phyloP scores from a whole-genome alignment of 1,140 invertebrate species.

The Lepeophtheirus salmonis region DNA sequence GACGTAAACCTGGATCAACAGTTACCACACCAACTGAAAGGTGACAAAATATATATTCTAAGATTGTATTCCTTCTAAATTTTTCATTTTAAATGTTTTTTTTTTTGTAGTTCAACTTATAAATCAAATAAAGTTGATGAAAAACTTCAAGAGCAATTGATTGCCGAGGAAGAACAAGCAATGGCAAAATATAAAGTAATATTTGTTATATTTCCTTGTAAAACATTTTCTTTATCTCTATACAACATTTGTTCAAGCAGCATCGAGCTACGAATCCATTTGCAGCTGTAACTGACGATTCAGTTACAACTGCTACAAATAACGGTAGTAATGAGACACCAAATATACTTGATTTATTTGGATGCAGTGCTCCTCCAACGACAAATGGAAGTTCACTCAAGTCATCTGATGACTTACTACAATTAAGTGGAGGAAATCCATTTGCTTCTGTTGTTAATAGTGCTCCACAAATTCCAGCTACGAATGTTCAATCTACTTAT shows the following conservation, averaged over 20 bases:
- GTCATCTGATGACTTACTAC: constrained; percentile 70
- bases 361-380: not conserved
- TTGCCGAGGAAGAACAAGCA: constrained; percentile 83
- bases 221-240: not conserved
- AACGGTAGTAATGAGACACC: not conserved
- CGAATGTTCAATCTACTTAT: not conserved
- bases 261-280: constrained; percentile 15
- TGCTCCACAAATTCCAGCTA: constrained; percentile 24
- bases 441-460: constrained; percentile 64
- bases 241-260: not conserved
- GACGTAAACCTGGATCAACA: constrained; percentile 51
- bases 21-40: constrained; percentile 60
- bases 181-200: constrained; percentile 84
- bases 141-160: constrained; percentile 55
- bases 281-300: not conserved
- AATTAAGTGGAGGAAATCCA: constrained; percentile 55
- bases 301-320: no score
- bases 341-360: constrained; percentile 19
- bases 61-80: constrained; percentile 3
- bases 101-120: constrained; percentile 35
- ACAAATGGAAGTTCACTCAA: constrained; percentile 28
- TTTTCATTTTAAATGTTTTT: constrained; percentile 24
- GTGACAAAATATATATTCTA: not conserved
- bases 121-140: constrained; percentile 50
- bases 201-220: not conserved